Conservation (phyloP, 2,888 invertebrate species). For the Ectemnius lituratus region DNA sequence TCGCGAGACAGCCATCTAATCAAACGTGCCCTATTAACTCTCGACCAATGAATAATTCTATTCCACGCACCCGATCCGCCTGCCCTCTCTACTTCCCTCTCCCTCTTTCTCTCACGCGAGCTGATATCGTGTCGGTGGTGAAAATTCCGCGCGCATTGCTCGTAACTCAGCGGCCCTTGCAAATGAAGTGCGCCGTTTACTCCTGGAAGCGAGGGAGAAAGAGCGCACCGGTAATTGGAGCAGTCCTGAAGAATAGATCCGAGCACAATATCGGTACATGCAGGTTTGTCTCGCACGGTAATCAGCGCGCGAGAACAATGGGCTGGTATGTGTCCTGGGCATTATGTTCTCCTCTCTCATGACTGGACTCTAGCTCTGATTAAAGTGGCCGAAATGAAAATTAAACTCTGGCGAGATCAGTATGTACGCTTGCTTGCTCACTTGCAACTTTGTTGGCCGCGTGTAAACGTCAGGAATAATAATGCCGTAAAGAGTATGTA, state of each 20-base stretch:
- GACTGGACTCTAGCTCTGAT: neutral
- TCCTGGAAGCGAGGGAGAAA: neutral
- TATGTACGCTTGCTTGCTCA: neutral
- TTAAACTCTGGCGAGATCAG: neutral
- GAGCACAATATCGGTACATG: neutral
- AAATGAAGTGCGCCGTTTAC: neutral
- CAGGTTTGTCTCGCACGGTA: neutral
- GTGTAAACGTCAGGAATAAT: conserved; percentile 3
- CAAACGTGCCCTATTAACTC: neutral
- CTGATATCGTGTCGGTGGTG: neutral
- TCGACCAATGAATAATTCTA: neutral
- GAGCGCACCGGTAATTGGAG: conserved; percentile 2
- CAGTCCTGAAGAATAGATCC: neutral
- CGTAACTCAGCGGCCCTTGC: neutral
- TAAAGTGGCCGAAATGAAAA: conserved; percentile 8
- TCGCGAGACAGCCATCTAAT: too few species aligned
- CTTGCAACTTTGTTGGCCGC: too few species aligned
- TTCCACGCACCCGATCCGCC: conserved; percentile 1
- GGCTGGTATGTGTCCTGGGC: neutral
- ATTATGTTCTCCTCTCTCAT: too few species aligned
- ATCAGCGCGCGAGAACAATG: conserved; percentile 5
- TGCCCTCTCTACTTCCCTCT: too few species aligned
- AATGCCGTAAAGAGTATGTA: neutral
- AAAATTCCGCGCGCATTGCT: neutral
- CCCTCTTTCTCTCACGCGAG: neutral